Evolutionary conservation across 2,797 vertebrate species (phyloP), one percentile per base, ranked within the genome.

Genomic region (Sebastes aleutianus): DNA sequence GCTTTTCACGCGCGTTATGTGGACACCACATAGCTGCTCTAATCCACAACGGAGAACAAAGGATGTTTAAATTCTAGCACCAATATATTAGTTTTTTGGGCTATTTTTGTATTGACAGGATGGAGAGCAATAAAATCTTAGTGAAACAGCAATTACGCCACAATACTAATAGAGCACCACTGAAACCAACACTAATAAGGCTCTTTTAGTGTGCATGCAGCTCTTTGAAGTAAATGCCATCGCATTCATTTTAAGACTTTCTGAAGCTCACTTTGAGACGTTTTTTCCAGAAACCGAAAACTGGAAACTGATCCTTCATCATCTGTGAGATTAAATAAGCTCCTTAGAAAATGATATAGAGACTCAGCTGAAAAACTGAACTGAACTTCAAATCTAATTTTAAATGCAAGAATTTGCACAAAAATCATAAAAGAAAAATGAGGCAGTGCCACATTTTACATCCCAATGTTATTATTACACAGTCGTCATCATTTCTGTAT

Each of bases 21-120:
- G 24, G 79, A 74, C 64, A 13, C 61, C 73, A 47, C 65, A 68
- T 63, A 87, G 85, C 83, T 85, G 87, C 80, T 83, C 31, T 80
- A 64, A 91, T 85, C 79, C 50, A 18, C 31, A 68, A n/a, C 8
- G 14, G 31, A 47, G 53, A 70, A 82, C 76, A 80, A 74, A 34
- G 20, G 6, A 24, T 71, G 31, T 58, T 71, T 79, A 18, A 65
- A 76, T 75, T 80, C 63, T 62, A 68, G 32, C 71, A 74, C 61
- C 27, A n/a, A 62, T 32, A n/a, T 74, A 47, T 74, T 63, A 56
- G 24, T 83, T 83, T 72, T 39, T 39, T 29, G 71, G 50, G 54
- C 32, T 78, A 24, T 34, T 36, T 64, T 80, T 85, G 22, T 53
- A 26, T 71, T 70, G 53, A 81, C 26, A 47, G 32, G 69, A 32